These are phyloP conservation scores for Drosophila sturtevanti DNA, from an alignment of 1,140 invertebrate species.

Conservation along the genomic window DNA sequence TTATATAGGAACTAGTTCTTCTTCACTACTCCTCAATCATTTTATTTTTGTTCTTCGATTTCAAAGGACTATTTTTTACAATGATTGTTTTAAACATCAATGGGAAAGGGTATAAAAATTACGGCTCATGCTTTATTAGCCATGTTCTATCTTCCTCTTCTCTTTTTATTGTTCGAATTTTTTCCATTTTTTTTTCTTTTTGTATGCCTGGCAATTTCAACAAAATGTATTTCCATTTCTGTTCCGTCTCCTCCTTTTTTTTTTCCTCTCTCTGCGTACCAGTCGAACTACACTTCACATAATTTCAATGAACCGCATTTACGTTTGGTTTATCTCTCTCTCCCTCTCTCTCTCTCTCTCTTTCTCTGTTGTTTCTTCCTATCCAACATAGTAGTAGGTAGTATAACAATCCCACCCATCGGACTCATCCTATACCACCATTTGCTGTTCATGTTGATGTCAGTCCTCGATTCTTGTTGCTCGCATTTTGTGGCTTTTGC, in stretches of 20 bases:
- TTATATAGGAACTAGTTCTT: no score
- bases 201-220: conserved; percentile 22
- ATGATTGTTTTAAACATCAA: no score
- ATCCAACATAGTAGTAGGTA: conserved; percentile 36
- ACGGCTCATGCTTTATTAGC: not conserved
- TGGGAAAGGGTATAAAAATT: not conserved
- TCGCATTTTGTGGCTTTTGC: conserved; percentile 63
- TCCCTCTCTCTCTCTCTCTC: not conserved
- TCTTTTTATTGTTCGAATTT: conserved; percentile 2
- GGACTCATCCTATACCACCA: not conserved
- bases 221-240: conserved; percentile 27
- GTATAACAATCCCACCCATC: conserved; percentile 42
- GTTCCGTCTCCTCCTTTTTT: no score
- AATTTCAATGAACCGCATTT: conserved; percentile 77
- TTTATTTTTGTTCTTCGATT: no score
- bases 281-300: conserved; percentile 47
- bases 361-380: conserved; percentile 12
- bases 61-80: no score
- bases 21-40: no score
- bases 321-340: conserved; percentile 53
- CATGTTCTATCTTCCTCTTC: not conserved
- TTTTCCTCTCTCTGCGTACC: not conserved
- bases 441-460: conserved; percentile 12
- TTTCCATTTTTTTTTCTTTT: conserved; percentile 13
- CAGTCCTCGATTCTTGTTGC: conserved; percentile 51